phyloP scores from a whole-genome alignment of 2,888 invertebrate genomes.

The Cremastinae sp. region DNA sequence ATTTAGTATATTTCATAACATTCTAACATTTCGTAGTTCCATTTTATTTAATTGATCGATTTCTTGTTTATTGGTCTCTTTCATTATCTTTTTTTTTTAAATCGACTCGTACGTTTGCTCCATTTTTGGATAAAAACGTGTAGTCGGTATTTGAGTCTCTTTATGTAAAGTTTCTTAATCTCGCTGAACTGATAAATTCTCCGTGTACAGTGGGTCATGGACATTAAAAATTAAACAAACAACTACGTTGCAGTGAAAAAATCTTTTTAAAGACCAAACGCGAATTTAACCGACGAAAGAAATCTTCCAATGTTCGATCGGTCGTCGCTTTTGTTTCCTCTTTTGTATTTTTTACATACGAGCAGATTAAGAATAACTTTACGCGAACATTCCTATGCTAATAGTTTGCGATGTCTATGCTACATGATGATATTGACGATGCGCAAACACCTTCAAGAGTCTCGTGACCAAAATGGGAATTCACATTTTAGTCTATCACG shows the following conservation, averaged over 20 bases:
- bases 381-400: constrained; percentile 17
- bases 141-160: constrained; percentile 47
- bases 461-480: too few species aligned
- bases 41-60: constrained; percentile 19
- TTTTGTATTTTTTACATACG: constrained; percentile 13
- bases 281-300: neutral
- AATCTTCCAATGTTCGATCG: neutral
- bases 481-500: too few species aligned
- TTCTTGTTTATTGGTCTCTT: neutral
- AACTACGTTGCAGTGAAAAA: too few species aligned
- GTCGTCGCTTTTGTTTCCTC: neutral
- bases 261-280: too few species aligned
- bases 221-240: too few species aligned
- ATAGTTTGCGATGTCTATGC: too few species aligned
- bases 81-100: constrained; percentile 18
- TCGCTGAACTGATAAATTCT: too few species aligned
- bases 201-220: too few species aligned
- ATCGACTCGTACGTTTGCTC: constrained; percentile 50
- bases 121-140: constrained; percentile 49
- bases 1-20: constrained; percentile 28
- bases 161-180: neutral
- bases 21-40: constrained; percentile 40
- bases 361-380: constrained; percentile 11
- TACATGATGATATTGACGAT: too few species aligned
- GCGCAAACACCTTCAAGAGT: too few species aligned